These are phyloP conservation scores for Nemoura dubitans DNA, from an alignment of 2,888 invertebrate species.

Conservation along the genomic window DNA sequence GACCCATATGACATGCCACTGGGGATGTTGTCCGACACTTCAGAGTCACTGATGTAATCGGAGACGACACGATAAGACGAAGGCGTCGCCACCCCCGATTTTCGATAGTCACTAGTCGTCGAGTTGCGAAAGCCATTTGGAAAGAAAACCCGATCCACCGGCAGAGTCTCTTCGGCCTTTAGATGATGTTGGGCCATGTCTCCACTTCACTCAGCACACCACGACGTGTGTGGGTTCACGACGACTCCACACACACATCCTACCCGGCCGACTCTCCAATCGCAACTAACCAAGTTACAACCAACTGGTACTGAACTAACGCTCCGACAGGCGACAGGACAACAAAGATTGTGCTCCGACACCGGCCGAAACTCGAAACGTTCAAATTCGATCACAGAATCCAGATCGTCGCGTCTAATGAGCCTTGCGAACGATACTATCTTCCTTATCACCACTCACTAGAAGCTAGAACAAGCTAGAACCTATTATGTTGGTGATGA, in stretches of 20 bases:
- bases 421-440: background rate
- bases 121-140: conserved; percentile 4
- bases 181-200: background rate
- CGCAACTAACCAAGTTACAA: background rate
- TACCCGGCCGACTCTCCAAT: background rate
- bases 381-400: background rate
- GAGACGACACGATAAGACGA: background rate
- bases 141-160: background rate
- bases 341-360: too few relatives aligned
- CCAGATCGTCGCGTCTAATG: background rate
- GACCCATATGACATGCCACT: conserved; percentile 36
- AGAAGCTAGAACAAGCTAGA: background rate
- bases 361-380: background rate
- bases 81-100: background rate
- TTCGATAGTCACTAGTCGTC: conserved; percentile 1
- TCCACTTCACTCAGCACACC: background rate
- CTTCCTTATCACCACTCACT: background rate
- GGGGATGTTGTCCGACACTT: conserved; percentile 33
- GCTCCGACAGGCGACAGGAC: too few relatives aligned
- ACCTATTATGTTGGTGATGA: background rate
- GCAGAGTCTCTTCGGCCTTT: background rate
- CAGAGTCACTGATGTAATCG: conserved; percentile 38
- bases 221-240: background rate
- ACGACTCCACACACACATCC: background rate
- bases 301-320: too few relatives aligned